Base-by-base conservation (phyloP, 2,113 vertebrate species). In the Opisthocomus hoazin region DNA sequence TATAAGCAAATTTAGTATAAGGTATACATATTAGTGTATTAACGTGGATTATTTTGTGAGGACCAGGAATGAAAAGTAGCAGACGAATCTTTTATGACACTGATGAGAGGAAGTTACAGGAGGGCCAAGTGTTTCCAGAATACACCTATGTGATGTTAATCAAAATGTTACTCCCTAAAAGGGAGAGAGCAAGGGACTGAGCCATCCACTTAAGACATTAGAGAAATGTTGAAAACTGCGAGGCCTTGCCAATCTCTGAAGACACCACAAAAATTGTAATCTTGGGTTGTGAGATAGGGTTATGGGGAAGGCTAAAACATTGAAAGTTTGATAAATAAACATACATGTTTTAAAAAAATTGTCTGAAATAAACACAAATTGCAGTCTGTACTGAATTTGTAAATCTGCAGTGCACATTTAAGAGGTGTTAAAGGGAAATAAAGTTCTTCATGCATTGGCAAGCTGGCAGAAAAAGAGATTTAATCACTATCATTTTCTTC, bases 401-500 rank as follows among this genome's bases (percentile, higher is more conserved):
- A 71, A 86, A 92, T 91, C 43, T 69, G 39, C 29, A 80, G 27
- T 37, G 41, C 58, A 61, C 20, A 21, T 57, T 70, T 39, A 77
- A 70, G 80, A 68, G 71, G 23, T 15, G 15, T 73, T 92, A 91
- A 83, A 69, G 34, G 74, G 50, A 91, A 96, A 91, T 63, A 71
- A 32, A 68, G 39, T 54, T 93, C 51, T 79, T 84, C 37, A 84
- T 91, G 96, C 65, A 88, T 20, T 91, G 74, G 41, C 23, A 81
- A 82, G 87, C 70, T 63, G 57, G 24, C 48, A 89, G 74, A 93
- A 96, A 50, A 79, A 84, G 27, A 89, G 54, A 87, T 91, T 91
- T 95, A 91, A 96, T 89, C 60, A 75, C 69, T 91, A 65, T 83
- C 1, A 14, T 93, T 93, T 94, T 91, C 90, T 95, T 95, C 83